Evolutionary conservation across 2,888 invertebrate species (phyloP), one percentile per base, ranked within the genome.

Genomic region (Epinotia demarniana): DNA sequence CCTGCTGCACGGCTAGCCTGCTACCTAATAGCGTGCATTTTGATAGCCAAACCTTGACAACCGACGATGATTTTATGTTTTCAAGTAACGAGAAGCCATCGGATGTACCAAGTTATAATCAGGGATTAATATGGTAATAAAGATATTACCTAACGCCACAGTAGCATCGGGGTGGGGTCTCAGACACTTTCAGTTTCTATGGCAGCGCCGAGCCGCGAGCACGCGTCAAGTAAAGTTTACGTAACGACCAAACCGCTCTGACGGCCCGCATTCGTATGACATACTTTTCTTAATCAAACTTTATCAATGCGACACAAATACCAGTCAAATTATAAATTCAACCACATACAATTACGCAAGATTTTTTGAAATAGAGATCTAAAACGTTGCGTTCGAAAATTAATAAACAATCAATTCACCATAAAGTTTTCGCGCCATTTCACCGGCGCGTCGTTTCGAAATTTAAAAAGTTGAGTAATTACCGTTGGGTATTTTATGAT

Each of bases 151-250:
- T 88, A 90, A 90, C 83, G 77, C 71, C 80, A 27, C 23, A 77
- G 79, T 80, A 80, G 82, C 82, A 79, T 84, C 83, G 82, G 81
- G 84, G 87, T 83, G 86, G 87, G 86, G 85, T 82, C 78, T 78
- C 74, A 78, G 72, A 75, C 87, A 92, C 93, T 93, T 92, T 93
- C 93, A 93, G 93, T 93, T 93, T 93, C 91, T 82, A 82, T 82
- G 81, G 84, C 84, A 83, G 83, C 81, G 83, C 86, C 84, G 88
- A 81, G 78, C 79, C 80, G 90, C 79, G 80, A 86, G 84, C 92
- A 90, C 93, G 92, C 87, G 82, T 85, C 83, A 12, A 84, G 53
- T n/a, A 53, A 53, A 53, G 79, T 81, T 87, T 87, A 84, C 84
- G 87, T 83, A 88, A 88, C 80, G 72, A 11, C 19, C 57, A 75